Evolutionary conservation across 1,140 invertebrate genomes (phyloP).

Genomic region (Euglossa dilemma): DNA sequence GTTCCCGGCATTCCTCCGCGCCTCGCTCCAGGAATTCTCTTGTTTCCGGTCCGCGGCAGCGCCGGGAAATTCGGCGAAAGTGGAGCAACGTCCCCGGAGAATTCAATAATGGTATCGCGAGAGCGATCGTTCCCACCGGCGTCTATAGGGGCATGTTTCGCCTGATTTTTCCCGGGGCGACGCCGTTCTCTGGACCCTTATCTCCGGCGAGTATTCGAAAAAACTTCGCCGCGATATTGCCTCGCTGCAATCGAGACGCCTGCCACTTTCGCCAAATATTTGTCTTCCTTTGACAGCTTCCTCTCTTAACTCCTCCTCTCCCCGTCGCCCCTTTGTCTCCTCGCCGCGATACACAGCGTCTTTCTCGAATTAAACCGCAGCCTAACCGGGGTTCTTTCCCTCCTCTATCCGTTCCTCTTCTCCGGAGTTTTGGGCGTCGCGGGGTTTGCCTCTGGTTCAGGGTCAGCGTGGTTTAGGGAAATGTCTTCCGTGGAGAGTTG

Average conservation of each 20-base stretch:
- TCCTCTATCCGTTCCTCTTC: too few species aligned
- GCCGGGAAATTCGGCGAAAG: background rate
- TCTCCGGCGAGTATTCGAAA: too few species aligned
- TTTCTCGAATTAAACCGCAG: too few species aligned
- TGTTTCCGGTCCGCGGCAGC: background rate
- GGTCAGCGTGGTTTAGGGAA: too few species aligned
- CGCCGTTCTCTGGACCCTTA: too few species aligned
- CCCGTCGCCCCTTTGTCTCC: background rate
- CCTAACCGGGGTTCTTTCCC: too few species aligned
- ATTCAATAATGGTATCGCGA: constrained; percentile 23
- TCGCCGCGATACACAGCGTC: too few species aligned
- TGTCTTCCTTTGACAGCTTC: background rate
- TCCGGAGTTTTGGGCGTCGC: too few species aligned
- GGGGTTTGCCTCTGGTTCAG: too few species aligned
- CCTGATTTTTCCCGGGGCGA: background rate
- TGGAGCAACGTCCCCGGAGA: background rate
- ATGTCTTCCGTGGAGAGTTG: too few species aligned
- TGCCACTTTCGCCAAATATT: constrained; percentile 18
- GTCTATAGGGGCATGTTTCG: background rate
- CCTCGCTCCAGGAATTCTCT: background rate
- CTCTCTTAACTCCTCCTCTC: background rate
- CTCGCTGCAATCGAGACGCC: background rate
- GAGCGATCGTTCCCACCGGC: background rate
- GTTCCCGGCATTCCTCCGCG: background rate
- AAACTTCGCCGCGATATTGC: background rate